Conservation (phyloP, 2,113 vertebrate genomes). For the Chroicocephalus ridibundus region DNA sequence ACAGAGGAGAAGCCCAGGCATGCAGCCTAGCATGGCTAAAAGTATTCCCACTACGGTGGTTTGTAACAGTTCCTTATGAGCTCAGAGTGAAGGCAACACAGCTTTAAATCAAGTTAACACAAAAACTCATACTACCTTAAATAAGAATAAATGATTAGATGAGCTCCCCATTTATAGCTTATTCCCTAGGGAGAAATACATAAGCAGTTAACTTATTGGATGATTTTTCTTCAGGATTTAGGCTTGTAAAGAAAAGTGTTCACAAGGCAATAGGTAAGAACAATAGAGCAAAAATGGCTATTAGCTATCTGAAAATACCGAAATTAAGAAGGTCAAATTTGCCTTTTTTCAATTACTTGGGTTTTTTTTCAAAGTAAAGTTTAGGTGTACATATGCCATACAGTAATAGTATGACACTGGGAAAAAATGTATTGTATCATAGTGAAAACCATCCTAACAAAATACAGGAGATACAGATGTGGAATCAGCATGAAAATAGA, state of each 20-base stretch:
- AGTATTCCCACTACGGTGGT: neutral
- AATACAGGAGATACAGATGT: neutral
- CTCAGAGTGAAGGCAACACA: neutral
- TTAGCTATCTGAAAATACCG: neutral
- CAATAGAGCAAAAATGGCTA: neutral
- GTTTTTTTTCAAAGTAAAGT: accelerated
- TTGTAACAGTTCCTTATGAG: neutral
- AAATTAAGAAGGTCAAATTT: neutral
- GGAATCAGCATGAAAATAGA: neutral
- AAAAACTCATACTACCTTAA: neutral
- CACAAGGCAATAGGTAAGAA: neutral
- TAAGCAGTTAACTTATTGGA: neutral
- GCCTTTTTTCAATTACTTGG: neutral
- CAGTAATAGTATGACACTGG: neutral
- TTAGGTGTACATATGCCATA: neutral
- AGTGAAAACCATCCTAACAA: neutral
- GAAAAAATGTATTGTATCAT: neutral
- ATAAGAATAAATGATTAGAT: neutral
- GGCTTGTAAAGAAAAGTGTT: neutral
- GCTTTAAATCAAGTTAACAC: neutral
- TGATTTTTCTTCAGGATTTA: neutral
- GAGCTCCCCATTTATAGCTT: neutral
- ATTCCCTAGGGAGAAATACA: neutral
- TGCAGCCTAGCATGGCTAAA: neutral
- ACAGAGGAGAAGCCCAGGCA: neutral